A percentile compares a stretch with the other conserved stretches of the same genome.
These are phyloP conservation scores for Cephalopterus ornatus DNA, from an alignment of 2,113 vertebrate genomes.

Conservation along the genomic window DNA sequence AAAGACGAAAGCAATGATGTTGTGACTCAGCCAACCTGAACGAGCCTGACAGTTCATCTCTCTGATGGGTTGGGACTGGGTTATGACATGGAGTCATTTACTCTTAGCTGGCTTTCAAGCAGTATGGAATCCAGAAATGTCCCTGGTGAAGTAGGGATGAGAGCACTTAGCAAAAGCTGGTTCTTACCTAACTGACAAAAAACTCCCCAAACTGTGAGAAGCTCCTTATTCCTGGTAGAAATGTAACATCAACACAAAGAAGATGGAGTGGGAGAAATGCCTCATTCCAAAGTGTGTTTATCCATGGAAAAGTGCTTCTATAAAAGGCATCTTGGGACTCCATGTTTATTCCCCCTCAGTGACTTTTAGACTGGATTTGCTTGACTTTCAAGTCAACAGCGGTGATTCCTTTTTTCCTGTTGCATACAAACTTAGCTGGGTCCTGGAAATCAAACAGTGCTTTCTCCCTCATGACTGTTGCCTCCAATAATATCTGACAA, in stretches of 20 bases:
- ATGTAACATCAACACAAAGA: background rate
- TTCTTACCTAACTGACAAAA: background rate
- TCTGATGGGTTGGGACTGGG: constrained; percentile 25
- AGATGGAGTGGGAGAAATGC: background rate
- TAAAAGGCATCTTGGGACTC: constrained; percentile 43
- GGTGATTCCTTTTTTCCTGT: background rate
- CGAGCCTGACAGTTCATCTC: background rate
- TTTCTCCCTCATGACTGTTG: background rate
- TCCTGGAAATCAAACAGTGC: constrained; percentile 13
- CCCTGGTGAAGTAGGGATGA: background rate
- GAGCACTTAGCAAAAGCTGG: background rate
- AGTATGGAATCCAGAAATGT: constrained; percentile 16
- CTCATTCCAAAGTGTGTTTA: constrained; percentile 31
- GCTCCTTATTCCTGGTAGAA: constrained; percentile 24
- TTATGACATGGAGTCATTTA: background rate
- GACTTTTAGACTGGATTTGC: constrained; percentile 5
- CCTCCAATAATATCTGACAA: background rate
- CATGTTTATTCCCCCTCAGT: constrained; percentile 18
- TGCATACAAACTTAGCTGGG: background rate
- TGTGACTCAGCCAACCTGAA: constrained; percentile 61
- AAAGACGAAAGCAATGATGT: constrained; percentile 27
- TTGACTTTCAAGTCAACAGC: constrained; percentile 1
- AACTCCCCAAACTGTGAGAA: background rate
- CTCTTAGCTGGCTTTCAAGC: constrained; percentile 13
- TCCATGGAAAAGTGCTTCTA: constrained; percentile 34